Base-by-base conservation (phyloP, 2,797 vertebrate species). In the Periparus ater region DNA sequence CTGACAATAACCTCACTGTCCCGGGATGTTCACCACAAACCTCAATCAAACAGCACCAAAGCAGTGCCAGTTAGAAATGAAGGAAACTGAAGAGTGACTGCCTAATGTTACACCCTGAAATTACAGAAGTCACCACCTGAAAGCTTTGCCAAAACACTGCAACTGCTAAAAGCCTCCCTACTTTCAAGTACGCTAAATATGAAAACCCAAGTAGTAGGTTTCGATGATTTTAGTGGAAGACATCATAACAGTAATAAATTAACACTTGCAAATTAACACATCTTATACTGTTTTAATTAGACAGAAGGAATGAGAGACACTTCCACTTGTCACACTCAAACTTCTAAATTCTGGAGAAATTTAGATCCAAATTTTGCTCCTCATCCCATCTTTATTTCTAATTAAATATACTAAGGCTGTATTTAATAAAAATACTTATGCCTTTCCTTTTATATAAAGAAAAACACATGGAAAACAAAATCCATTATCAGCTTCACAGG, bases 221-320 rank as follows among this genome's bases (percentile, higher is more conserved):
- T 55, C 0, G 0, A 53, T n/a, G 3, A 54, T 72, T 92, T 89
- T 32, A 54, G 47, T 55, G 58, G 67, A 93, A 87, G 75, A 65
- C 6, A 18, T 50, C 45, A 6, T 30, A 66, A 63, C 13, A 57
- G 71, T 25, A 91, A 67, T 74, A 90, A 85, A 93, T 76, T 79
- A 79, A 74, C 65, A 68, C 50, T 80, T 63, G 14, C 44, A 88
- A 78, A 89, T 75, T 47, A 88, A 47, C 50, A 65, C 3, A 1
- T 66, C 36, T 57, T 88, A 87, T 88, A 87, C 45, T 83, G 63
- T 89, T 93, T 77, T 83, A 92, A 80, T 83, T 76, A 83, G 74
- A 73, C 53, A 67, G 10, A 74, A 63, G 53, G n/a, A 60, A 85
- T 17, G n/a, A 93, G 79, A 80, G 40, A 92, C 7, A 0, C 18